phyloP scores from a whole-genome alignment of 2,797 vertebrate genomes.

The Mus caroli region DNA sequence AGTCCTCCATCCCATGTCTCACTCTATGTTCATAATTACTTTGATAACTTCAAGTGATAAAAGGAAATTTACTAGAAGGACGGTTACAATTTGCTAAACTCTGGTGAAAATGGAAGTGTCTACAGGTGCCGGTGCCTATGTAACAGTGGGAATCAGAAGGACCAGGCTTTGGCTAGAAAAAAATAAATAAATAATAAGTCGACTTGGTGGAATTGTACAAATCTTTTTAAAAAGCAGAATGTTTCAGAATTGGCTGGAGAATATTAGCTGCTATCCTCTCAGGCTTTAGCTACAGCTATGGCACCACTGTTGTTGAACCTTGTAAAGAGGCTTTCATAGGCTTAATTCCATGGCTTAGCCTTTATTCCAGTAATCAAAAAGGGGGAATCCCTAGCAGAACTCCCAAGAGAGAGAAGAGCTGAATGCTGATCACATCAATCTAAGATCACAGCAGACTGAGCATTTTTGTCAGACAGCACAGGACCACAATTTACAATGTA shows the following conservation, averaged over 20 bases:
- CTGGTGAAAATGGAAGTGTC: slow-evolving; percentile 47
- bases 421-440: slow-evolving; percentile 74
- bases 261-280: slow-evolving; percentile 4
- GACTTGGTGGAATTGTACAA: slow-evolving; percentile 45
- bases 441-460: slow-evolving; percentile 67
- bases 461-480: slow-evolving; percentile 45
- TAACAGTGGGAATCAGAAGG: not conserved
- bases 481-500: slow-evolving; percentile 60
- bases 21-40: slow-evolving; percentile 30
- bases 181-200: slow-evolving; percentile 36
- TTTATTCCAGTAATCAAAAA: slow-evolving; percentile 72
- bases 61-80: slow-evolving; percentile 30
- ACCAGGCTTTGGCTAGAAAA: slow-evolving; percentile 30
- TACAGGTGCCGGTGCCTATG: not conserved
- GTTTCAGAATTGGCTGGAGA: slow-evolving; percentile 46
- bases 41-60: slow-evolving; percentile 43
- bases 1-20: not conserved
- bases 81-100: not conserved
- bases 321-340: slow-evolving; percentile 54
- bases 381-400: slow-evolving; percentile 59
- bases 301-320: not conserved
- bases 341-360: slow-evolving; percentile 74
- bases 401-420: slow-evolving; percentile 48
- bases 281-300: slow-evolving; percentile 38
- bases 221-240: slow-evolving; percentile 54